Base-by-base conservation (phyloP, 2,888 invertebrate species). In the Phorcus lineatus region DNA sequence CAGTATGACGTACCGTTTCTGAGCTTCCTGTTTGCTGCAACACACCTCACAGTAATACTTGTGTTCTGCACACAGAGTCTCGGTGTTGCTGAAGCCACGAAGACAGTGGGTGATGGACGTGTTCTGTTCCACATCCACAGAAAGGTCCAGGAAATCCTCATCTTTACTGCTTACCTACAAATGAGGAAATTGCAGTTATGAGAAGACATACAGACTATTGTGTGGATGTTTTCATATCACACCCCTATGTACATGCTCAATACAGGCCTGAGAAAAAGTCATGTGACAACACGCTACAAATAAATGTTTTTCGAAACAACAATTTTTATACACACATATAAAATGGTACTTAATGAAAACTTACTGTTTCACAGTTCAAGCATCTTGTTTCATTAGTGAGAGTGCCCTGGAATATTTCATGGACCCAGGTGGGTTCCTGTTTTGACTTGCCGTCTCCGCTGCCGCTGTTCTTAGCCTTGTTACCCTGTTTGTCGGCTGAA, bases 1-100 rank as follows among this genome's bases (percentile, higher is more conserved):
- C 52, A 52, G 52, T 4, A n/a, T 74, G 16, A 24, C 81, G 76
- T 54, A 94, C 94, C 94, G 90, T 90, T 94, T 94, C 95, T 99
- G 98, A 67, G 99, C 99, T 94, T 99, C 99, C 94, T 99, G 99
- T 94, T 99, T 99, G 94, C 98, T 98, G 94, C 98, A 98, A 93
- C 99, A 99, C 91, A 98, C 97, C 94, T 99, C 99, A 94, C 99
- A 99, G 94, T 99, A 99, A 93, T 99, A 99, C 94, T 99, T 99
- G 95, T 99, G 99, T 94, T 99, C 99, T 91, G 97, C 97, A 94
- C 99, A 98, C 67, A 99, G 95, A 0, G 99, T 99, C 94, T 99
- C 99, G 82, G 98, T 99, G 94, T 98, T 98, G 92, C 98, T 98
- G 94, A 99, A 99, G 94, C 98, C 99, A 90, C 97, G 95, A 87